Evolutionary conservation across 2,888 invertebrate species (phyloP).

Genomic region (Tubulanus polymorphus): DNA sequence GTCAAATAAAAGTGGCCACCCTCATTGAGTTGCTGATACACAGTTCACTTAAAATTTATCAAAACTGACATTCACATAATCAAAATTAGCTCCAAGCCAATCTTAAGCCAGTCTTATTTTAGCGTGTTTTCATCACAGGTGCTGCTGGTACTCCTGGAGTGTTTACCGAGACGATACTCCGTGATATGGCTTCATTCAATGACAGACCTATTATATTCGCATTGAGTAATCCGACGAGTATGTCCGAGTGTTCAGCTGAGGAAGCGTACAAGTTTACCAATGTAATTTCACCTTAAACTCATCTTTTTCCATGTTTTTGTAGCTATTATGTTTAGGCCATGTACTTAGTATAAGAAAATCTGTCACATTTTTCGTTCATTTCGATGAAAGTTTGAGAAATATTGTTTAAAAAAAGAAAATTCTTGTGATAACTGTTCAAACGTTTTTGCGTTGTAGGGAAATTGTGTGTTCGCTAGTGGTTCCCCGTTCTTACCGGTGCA

Average conservation of each 20-base stretch:
- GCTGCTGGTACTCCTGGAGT: conserved; percentile 91
- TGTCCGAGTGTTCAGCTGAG: conserved; percentile 99
- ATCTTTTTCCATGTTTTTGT: no score
- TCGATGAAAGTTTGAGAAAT: background rate
- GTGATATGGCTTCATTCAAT: conserved; percentile 79
- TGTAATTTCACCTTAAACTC: no score
- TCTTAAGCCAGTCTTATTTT: no score
- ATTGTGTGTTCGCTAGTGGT: conserved; percentile 90
- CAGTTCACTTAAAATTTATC: no score
- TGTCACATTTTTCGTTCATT: background rate
- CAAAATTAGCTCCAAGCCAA: no score
- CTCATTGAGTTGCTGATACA: no score
- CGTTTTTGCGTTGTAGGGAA: conserved; percentile 66
- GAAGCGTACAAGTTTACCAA: conserved; percentile 85
- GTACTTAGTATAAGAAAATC: no score
- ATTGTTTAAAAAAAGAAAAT: background rate
- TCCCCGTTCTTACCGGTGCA: conserved; percentile 89
- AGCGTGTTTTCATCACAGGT: conserved; percentile 57
- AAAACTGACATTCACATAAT: no score
- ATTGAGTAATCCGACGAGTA: conserved; percentile 94
- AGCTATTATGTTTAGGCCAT: no score
- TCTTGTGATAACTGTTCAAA: background rate
- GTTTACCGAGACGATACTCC: conserved; percentile 83
- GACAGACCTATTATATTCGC: conserved; percentile 92
- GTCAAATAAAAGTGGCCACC: no score